These are phyloP conservation scores for Leucopsar rothschildi DNA, from an alignment of 2,113 vertebrate species.

Conservation along the genomic window DNA sequence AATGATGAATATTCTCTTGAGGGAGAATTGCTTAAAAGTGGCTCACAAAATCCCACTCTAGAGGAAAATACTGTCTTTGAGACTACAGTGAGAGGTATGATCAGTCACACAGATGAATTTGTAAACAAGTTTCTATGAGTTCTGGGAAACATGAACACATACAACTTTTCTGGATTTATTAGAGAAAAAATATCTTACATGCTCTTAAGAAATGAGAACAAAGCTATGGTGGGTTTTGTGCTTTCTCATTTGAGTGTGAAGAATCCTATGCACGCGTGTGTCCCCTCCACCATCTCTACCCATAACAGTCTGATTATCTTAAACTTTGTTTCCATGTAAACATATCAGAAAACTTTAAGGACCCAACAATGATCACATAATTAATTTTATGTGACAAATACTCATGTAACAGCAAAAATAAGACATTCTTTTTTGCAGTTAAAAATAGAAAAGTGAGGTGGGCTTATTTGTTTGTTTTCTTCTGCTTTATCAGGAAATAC, in stretches of 20 bases:
- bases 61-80: background rate
- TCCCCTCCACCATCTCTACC: background rate
- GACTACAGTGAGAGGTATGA: background rate
- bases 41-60: background rate
- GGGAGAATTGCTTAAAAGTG: background rate
- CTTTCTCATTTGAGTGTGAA: background rate
- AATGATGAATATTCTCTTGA: background rate
- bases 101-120: background rate
- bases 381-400: background rate
- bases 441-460: background rate
- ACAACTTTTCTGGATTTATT: background rate
- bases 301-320: background rate
- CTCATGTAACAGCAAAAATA: background rate
- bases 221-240: fast-evolving
- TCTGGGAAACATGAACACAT: background rate
- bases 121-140: background rate
- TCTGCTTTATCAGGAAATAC: background rate
- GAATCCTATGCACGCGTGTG: fast-evolving
- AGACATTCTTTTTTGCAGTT: background rate
- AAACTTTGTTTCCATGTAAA: background rate
- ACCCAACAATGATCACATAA: background rate
- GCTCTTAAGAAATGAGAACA: background rate
- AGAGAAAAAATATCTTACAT: background rate
- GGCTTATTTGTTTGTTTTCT: fast-evolving
- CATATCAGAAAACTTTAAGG: background rate